Evolutionary conservation across 2,797 vertebrate genomes (phyloP).

Genomic region (Helicolenus hilgendorfi): DNA sequence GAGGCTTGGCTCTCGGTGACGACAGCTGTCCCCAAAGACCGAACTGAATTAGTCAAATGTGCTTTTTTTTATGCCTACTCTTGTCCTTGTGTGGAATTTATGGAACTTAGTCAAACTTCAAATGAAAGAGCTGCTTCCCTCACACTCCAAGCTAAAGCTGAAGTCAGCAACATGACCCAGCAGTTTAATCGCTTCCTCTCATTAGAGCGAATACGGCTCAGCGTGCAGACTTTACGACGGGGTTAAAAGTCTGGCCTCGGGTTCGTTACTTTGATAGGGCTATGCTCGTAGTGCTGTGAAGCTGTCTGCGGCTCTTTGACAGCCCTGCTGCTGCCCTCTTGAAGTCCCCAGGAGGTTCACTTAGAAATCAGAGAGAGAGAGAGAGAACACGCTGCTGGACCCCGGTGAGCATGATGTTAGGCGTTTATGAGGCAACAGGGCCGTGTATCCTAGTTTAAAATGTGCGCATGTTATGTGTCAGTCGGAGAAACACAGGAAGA

Average conservation of each 20-base stretch:
- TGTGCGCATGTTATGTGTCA: neutral
- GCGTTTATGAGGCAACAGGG: conserved; percentile 15
- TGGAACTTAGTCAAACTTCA: conserved; percentile 6
- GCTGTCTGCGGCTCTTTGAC: conserved; percentile 61
- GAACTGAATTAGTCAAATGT: conserved; percentile 1
- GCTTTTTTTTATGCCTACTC: neutral
- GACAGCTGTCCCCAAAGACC: conserved; percentile 26
- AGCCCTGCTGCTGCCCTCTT: conserved; percentile 53
- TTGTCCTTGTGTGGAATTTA: neutral
- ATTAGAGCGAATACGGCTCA: conserved; percentile 74
- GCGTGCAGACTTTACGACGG: conserved; percentile 59
- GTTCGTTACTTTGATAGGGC: conserved; percentile 74
- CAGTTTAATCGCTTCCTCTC: conserved; percentile 78
- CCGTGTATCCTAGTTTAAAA: neutral
- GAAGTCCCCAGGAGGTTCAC: conserved; percentile 76
- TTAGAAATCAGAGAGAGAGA: conserved; percentile 70
- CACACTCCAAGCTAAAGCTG: conserved; percentile 16
- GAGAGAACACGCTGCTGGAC: conserved; percentile 12
- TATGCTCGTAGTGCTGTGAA: conserved; percentile 50
- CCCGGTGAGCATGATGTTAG: neutral
- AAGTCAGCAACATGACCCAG: conserved; percentile 65
- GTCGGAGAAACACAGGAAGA: neutral
- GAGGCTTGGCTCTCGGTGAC: neutral
- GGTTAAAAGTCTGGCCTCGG: conserved; percentile 67
- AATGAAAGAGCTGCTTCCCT: neutral